Evolutionary conservation across 2,888 invertebrate genomes (phyloP).

Genomic region (Drosophila fungiperda): DNA sequence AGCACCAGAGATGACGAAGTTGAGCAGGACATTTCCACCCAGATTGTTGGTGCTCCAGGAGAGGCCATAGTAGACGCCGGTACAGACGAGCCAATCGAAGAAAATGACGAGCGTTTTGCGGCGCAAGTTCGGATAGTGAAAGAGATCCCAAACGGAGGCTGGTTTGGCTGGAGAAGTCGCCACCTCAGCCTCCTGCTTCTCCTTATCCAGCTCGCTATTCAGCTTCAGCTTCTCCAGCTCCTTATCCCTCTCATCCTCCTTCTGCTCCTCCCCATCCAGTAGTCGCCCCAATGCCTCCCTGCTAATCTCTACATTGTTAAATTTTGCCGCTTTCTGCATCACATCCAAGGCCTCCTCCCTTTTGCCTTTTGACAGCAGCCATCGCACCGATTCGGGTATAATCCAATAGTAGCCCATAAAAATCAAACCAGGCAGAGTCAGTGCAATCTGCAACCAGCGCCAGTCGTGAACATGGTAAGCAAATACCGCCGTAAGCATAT

Average conservation of each 20-base stretch:
- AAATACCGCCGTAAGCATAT: constrained; percentile 89
- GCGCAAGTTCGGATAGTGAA: constrained; percentile 88
- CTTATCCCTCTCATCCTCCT: constrained; percentile 25
- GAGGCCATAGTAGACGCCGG: constrained; percentile 91
- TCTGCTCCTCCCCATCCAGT: constrained; percentile 83
- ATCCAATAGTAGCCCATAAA: constrained; percentile 91
- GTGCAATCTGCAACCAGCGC: constrained; percentile 89
- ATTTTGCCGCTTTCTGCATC: constrained; percentile 88
- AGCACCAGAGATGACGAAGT: constrained; percentile 90
- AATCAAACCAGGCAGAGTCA: constrained; percentile 89
- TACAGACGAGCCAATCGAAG: constrained; percentile 92
- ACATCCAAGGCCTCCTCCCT: constrained; percentile 87
- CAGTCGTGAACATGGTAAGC: constrained; percentile 89
- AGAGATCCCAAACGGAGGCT: constrained; percentile 87
- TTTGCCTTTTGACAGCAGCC: constrained; percentile 89
- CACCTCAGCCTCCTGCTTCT: neutral
- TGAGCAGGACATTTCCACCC: constrained; percentile 90
- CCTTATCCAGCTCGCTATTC: constrained; percentile 1
- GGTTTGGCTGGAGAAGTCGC: neutral
- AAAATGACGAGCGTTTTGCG: constrained; percentile 89
- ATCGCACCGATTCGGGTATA: constrained; percentile 91
- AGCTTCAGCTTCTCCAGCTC: constrained; percentile 11
- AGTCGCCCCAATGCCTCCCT: constrained; percentile 86
- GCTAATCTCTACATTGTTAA: constrained; percentile 88
- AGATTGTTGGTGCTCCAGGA: constrained; percentile 91